Evolutionary conservation across 2,113 vertebrate genomes (phyloP).

Genomic region (Bostrychus sinensis): DNA sequence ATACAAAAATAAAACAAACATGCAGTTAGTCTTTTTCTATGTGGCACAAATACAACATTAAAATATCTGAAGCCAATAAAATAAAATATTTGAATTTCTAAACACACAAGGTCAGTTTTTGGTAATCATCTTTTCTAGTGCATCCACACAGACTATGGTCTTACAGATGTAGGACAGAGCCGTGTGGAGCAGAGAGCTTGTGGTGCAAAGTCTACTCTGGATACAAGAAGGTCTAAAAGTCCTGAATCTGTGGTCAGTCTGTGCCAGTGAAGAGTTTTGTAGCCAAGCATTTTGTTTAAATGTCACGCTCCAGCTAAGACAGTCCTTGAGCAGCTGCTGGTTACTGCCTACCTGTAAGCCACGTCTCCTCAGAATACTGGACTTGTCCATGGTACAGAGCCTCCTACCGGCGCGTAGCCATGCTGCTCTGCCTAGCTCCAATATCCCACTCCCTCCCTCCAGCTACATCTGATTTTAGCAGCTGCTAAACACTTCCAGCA

Average conservation of each 20-base stretch:
- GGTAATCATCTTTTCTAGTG: neutral
- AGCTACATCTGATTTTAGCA: conserved; percentile 87
- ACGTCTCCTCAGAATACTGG: conserved; percentile 90
- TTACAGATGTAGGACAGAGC: neutral
- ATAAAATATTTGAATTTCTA: neutral
- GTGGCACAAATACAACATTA: neutral
- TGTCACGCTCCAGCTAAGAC: conserved; percentile 9
- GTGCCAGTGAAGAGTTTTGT: conserved; percentile 2
- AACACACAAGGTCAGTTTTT: neutral
- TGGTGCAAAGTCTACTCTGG: conserved; percentile 47
- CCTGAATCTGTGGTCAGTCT: conserved; percentile 36
- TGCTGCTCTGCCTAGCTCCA: conserved; percentile 78
- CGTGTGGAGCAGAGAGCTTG: conserved; percentile 25
- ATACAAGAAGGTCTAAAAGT: conserved; percentile 63
- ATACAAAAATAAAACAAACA: too few relatives aligned
- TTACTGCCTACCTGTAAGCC: conserved; percentile 91
- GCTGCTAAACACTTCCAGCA: conserved; percentile 94
- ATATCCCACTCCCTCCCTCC: conserved; percentile 60
- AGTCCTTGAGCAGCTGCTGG: neutral
- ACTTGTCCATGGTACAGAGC: conserved; percentile 88
- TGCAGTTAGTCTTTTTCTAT: too few relatives aligned
- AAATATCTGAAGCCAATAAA: neutral
- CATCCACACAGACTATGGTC: neutral
- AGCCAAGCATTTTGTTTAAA: neutral
- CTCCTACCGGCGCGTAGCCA: conserved; percentile 82